Conservation (phyloP, 2,888 invertebrate species). For the Nephrotoma guestfalica region DNA sequence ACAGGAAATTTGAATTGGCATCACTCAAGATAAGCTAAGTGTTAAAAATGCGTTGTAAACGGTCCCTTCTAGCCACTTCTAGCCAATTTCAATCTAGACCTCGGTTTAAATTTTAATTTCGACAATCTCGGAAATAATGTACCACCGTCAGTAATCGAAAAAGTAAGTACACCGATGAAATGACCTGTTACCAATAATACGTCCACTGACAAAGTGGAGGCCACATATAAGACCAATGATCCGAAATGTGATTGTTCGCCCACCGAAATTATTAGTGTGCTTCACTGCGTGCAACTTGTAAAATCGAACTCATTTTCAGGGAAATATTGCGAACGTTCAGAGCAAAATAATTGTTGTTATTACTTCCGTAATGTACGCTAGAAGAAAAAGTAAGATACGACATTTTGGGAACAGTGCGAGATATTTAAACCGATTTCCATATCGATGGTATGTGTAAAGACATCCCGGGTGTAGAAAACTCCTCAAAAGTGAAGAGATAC, state of each 20-base stretch:
- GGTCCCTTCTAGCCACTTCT: neutral
- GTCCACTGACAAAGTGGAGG: too few species aligned
- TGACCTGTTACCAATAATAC: slow-evolving; percentile 50
- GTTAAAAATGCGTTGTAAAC: neutral
- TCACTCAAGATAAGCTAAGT: slow-evolving; percentile 7
- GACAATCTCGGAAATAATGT: neutral
- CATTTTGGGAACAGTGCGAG: slow-evolving; percentile 76
- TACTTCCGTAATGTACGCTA: slow-evolving; percentile 24
- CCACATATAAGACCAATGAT: too few species aligned
- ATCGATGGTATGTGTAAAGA: slow-evolving; percentile 75
- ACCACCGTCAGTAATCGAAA: slow-evolving; percentile 78
- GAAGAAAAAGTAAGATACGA: slow-evolving; percentile 30
- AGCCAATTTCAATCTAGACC: neutral
- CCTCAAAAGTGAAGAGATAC: slow-evolving; percentile 78
- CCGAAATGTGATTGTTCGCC: slow-evolving; percentile 18
- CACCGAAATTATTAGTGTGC: slow-evolving; percentile 46
- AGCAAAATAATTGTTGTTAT: slow-evolving; percentile 21
- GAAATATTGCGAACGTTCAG: neutral
- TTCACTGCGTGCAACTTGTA: slow-evolving; percentile 55
- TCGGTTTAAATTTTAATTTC: neutral
- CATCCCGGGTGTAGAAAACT: slow-evolving; percentile 83
- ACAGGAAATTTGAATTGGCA: neutral
- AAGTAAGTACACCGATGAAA: slow-evolving; percentile 62
- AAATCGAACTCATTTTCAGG: slow-evolving; percentile 24
- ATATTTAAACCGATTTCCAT: slow-evolving; percentile 59